phyloP scores from a whole-genome alignment of 2,797 vertebrate species.

The Peromyscus melanophrys region DNA sequence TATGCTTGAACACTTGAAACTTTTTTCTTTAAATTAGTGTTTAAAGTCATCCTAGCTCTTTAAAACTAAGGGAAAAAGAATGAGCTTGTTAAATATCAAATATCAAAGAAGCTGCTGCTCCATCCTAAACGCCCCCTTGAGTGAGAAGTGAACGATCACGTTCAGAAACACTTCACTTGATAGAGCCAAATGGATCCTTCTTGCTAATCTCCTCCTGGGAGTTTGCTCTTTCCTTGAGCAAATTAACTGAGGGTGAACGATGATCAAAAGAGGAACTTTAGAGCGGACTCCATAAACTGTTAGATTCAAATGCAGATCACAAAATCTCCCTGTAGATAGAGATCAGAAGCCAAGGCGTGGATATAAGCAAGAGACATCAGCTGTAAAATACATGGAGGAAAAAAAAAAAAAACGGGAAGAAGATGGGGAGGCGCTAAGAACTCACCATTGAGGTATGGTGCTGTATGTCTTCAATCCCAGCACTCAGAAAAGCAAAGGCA shows the following conservation, averaged over 20 bases:
- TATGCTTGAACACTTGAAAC: slow-evolving; percentile 35
- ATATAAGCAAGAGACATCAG: not conserved
- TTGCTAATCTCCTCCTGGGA: slow-evolving; percentile 17
- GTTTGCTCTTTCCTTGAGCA: slow-evolving; percentile 52
- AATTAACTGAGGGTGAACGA: slow-evolving; percentile 49
- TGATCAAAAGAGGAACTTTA: slow-evolving; percentile 78
- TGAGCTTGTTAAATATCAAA: slow-evolving; percentile 81
- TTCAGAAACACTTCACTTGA: slow-evolving; percentile 64
- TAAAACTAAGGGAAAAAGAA: slow-evolving; percentile 60
- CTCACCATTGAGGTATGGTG: rapidly evolving
- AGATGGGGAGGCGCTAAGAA: not conserved
- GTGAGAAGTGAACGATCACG: slow-evolving; percentile 75
- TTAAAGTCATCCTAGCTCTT: slow-evolving; percentile 61
- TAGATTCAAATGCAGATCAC: slow-evolving; percentile 2
- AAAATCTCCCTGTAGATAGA: slow-evolving; percentile 49
- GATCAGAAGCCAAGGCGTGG: slow-evolving; percentile 66
- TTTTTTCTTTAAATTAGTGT: not conserved
- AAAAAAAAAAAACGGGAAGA: not conserved
- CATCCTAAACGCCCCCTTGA: slow-evolving; percentile 70
- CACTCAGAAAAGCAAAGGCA: not conserved
- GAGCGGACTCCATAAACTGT: not conserved
- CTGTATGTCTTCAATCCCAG: not conserved
- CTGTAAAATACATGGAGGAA: slow-evolving; percentile 56
- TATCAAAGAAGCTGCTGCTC: slow-evolving; percentile 72
- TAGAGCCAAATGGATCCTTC: slow-evolving; percentile 61